Percentiles rank a stretch among this genome's conserved stretches.
These are phyloP conservation scores for Periphyllus acericola DNA, from an alignment of 2,888 invertebrate genomes.

Conservation along the genomic window DNA sequence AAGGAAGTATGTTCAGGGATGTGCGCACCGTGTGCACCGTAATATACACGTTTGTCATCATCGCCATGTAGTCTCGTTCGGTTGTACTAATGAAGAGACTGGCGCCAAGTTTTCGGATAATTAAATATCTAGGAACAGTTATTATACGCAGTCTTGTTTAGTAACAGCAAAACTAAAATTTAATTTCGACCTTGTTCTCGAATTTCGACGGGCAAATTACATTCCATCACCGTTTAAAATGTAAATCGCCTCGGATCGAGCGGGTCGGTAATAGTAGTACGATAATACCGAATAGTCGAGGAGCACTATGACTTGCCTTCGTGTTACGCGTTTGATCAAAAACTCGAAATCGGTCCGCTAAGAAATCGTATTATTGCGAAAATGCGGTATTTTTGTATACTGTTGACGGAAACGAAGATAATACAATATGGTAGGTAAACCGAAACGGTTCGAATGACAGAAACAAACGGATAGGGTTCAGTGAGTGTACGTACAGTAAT, in stretches of 20 bases:
- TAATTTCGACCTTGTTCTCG: not conserved
- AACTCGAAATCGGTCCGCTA: not conserved
- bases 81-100: slow-evolving; percentile 49
- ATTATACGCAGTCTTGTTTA: not conserved
- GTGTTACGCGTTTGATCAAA: no score
- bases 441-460: not conserved
- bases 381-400: no score
- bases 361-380: not conserved
- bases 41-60: slow-evolving; percentile 25
- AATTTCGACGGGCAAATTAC: not conserved
- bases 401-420: not conserved
- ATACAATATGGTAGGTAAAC: no score
- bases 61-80: slow-evolving; percentile 12
- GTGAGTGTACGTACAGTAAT: no score
- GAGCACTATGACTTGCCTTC: no score
- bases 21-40: not conserved
- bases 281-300: no score
- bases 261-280: no score
- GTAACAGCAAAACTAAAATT: slow-evolving; percentile 16
- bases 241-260: no score
- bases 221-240: no score
- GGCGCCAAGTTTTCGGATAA: slow-evolving; percentile 53
- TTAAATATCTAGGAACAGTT: slow-evolving; percentile 22
- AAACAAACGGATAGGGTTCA: not conserved
- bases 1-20: slow-evolving; percentile 35